Base-by-base conservation (phyloP, 2,113 vertebrate genomes). In the Tauraco erythrolophus region DNA sequence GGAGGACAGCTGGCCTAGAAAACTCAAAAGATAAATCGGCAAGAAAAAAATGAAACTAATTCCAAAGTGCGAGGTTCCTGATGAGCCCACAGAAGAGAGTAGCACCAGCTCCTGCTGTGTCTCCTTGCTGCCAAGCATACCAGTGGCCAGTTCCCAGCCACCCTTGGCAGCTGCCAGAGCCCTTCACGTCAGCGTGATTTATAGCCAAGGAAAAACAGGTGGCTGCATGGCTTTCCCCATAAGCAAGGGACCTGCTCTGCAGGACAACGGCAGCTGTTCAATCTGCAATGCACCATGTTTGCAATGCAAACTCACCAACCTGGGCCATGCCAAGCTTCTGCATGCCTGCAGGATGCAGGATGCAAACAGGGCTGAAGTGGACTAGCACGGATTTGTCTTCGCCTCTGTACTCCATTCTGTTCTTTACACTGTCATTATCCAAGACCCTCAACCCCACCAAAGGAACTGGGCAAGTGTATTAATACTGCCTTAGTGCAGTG, bases 1-100 rank as follows among this genome's bases (percentile, higher is more conserved):
- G 90, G 95, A 92, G 82, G 96, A 97, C 96, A 95, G 92, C 66
- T 96, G 96, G 92, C 97, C 96, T 97, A 97, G 97, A 97, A 97
- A 97, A 58, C 57, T 81, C 72, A 21, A 60, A 92, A 94, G 81
- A 96, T 66, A 91, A 95, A 92, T 94, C 1, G 0, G 76, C 43
- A 86, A 90, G 60, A 19, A 71, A 88, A 68, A 56, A 48, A 17
- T 39, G 66, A 51, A 90, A 95, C 48, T 92, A 84, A 96, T 84
- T 89, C 61, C 12, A 1, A 85, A 88, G 77, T 0, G 22, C 1
- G 2, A 53, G 19, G 41, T 11, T 76, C 50, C 41, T 66, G 61
- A 89, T 91, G 84, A 96, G 71, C 64, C 88, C 41, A 5, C 31
- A 37, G 66, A 46, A 96, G 37, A 90, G 74, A 64, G 15, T 11